Evolutionary conservation across 2,797 vertebrate species (phyloP), one percentile per base, ranked within the genome.

Genomic region (Parambassis ranga): DNA sequence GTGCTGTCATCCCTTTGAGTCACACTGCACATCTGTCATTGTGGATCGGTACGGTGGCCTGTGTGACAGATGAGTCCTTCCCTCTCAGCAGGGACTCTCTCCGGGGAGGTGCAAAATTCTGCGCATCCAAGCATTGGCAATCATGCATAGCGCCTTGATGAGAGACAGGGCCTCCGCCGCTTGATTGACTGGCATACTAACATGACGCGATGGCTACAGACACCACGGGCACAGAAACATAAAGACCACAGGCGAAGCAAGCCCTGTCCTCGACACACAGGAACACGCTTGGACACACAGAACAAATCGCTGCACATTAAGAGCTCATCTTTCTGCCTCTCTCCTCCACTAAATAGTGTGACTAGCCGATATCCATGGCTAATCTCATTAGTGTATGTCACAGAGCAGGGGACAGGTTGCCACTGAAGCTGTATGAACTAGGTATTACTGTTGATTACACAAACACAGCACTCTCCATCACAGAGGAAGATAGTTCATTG

Each of bases 151-250:
- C 84, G 82, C 89, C 88, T 92, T 91, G 85, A 92, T 89, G 87
- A 91, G 82, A 83, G 86, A 86, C 77, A 75, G 81, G 81, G 76
- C 79, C 74, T 81, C 70, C 42, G 53, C 64, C 49, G 66, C 49
- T 81, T 92, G 92, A 92, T 84, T 91, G 93, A 92, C 87, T 87
- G 81, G 79, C 78, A 51, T 18, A 1, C 82, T 92, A 92, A 92
- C 83, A 16, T 15, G 75, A 89, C 72, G 71, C 43, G 90, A 93
- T 60, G 72, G 82, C 85, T 33, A 59, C 72, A 58, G 79, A 76
- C 79, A 66, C 81, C 82, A 61, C 61, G 15, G 83, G 76, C 73
- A 9, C 58, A 4, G 51, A 41, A 49, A 84, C 75, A 70, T 70
- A 69, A 81, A 79, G 79, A 79, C 86, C 65, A 57, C 46, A 38